phyloP scores from a whole-genome alignment of 1,140 invertebrate species.

The Plodia interpunctella region DNA sequence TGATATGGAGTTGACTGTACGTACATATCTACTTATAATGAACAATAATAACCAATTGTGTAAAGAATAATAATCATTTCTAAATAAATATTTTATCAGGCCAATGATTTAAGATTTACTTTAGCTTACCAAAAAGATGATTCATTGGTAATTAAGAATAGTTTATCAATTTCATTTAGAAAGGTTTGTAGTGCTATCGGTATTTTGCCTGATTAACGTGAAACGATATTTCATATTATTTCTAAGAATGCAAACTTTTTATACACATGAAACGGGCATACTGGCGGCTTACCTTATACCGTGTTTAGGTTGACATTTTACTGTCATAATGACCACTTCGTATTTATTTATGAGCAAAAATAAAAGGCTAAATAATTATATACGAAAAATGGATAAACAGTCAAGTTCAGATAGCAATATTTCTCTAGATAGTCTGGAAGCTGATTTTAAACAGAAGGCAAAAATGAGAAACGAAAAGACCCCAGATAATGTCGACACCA shows the following conservation, averaged over 20 bases:
- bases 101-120: too few species aligned
- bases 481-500: slow-evolving; percentile 49
- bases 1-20: too few species aligned
- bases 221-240: too few species aligned
- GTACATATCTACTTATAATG: too few species aligned
- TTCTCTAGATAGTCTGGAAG: slow-evolving; percentile 60
- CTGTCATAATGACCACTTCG: slow-evolving; percentile 30
- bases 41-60: too few species aligned
- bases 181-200: too few species aligned
- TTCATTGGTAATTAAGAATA: too few species aligned
- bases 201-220: too few species aligned
- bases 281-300: background rate
- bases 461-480: slow-evolving; percentile 22
- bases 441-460: slow-evolving; percentile 36
- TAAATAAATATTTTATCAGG: too few species aligned
- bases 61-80: too few species aligned
- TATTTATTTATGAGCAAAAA: slow-evolving; percentile 41
- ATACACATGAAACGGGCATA: background rate
- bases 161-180: too few species aligned
- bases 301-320: slow-evolving; percentile 11
- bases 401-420: slow-evolving; percentile 45
- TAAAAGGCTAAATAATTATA: slow-evolving; percentile 24
- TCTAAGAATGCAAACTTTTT: background rate
- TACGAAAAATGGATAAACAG: slow-evolving; percentile 47
- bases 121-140: too few species aligned